These are phyloP conservation scores for Cyprinodon diabolis DNA, from an alignment of 2,797 vertebrate genomes.

Conservation along the genomic window DNA sequence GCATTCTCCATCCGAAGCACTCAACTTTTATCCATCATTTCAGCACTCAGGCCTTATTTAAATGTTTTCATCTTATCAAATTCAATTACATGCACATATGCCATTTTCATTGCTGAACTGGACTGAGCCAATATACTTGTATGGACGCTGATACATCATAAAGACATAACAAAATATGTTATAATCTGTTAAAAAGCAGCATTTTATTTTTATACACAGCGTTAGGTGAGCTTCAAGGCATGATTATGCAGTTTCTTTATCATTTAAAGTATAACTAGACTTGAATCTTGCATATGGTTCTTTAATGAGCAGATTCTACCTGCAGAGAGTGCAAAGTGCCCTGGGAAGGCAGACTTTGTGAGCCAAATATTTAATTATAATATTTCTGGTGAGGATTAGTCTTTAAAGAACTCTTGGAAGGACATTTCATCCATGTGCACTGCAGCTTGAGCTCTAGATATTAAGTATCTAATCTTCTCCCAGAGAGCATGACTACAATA, in stretches of 20 bases:
- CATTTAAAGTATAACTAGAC: not conserved
- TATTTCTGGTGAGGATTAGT: slow-evolving; percentile 69
- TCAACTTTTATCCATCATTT: slow-evolving; percentile 62
- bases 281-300: not conserved
- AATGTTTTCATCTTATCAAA: slow-evolving; percentile 54
- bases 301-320: slow-evolving; percentile 6
- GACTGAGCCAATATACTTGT: slow-evolving; percentile 13
- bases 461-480: slow-evolving; percentile 38
- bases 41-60: slow-evolving; percentile 64
- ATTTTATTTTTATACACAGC: not conserved
- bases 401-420: slow-evolving; percentile 57
- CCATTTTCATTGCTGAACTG: slow-evolving; percentile 41
- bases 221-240: not conserved
- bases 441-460: slow-evolving; percentile 51
- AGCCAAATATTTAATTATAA: slow-evolving; percentile 73
- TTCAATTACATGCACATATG: slow-evolving; percentile 15
- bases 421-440: slow-evolving; percentile 51
- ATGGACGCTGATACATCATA: slow-evolving; percentile 11
- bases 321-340: slow-evolving; percentile 30
- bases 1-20: slow-evolving; percentile 55
- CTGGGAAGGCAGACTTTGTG: slow-evolving; percentile 42
- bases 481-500: slow-evolving; percentile 39
- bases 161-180: not conserved
- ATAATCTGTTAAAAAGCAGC: not conserved
- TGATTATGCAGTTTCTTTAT: not conserved